Evolutionary conservation across 2,888 invertebrate species (phyloP).

Genomic region (Amblyjoppa proteus): DNA sequence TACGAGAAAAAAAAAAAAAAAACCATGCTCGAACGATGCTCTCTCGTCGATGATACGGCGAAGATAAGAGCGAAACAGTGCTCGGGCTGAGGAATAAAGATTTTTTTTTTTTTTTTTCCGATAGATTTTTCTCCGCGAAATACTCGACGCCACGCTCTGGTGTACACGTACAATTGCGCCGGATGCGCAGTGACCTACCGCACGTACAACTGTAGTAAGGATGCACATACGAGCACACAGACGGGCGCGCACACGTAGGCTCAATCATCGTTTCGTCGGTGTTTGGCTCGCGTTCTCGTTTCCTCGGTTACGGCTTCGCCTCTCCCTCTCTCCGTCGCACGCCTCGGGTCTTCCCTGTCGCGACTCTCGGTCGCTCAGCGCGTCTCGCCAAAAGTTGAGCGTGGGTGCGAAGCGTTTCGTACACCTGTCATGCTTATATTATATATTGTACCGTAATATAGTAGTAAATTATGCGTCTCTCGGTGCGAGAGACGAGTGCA

Average conservation of each 20-base stretch:
- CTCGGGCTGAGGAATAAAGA: too few relatives aligned
- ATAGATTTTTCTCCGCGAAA: background rate
- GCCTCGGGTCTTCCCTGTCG: constrained; percentile 13
- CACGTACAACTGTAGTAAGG: constrained; percentile 45
- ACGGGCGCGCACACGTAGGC: background rate
- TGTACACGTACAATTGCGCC: constrained; percentile 54
- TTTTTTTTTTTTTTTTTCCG: background rate
- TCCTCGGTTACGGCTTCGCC: constrained; percentile 9
- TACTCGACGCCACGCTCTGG: constrained; percentile 42
- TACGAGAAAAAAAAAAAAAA: too few relatives aligned
- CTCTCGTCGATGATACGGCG: too few relatives aligned
- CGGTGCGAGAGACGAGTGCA: constrained; percentile 2
- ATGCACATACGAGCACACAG: background rate
- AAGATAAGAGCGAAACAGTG: too few relatives aligned
- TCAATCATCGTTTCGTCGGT: constrained; percentile 13
- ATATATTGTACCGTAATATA: constrained; percentile 47
- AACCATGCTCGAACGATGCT: too few relatives aligned
- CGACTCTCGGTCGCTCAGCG: background rate
- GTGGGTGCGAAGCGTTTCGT: constrained; percentile 55
- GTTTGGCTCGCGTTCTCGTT: constrained; percentile 31
- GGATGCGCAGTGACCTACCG: constrained; percentile 71
- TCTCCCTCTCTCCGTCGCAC: constrained; percentile 19
- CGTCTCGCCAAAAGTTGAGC: constrained; percentile 29
- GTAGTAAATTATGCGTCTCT: constrained; percentile 28
- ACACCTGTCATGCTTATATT: constrained; percentile 58